Conservation (phyloP, 2,888 invertebrate genomes). For the Apotomis betuletana region DNA sequence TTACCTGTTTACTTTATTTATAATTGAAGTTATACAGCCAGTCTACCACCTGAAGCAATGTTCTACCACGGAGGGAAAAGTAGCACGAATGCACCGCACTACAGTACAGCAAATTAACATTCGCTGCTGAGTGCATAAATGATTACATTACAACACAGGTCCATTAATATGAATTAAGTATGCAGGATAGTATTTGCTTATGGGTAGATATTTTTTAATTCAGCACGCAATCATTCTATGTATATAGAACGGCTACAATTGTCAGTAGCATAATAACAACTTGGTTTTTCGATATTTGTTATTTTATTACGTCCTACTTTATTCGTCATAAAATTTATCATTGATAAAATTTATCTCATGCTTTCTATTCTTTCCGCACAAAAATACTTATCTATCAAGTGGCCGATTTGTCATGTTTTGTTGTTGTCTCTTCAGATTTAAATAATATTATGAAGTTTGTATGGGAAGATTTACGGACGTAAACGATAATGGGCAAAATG, state of each 20-base stretch:
- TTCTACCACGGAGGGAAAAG: constrained; percentile 6
- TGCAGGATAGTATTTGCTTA: not conserved
- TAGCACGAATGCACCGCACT: constrained; percentile 7
- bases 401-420: too few relatives aligned
- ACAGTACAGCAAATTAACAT: constrained; percentile 18
- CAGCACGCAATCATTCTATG: too few relatives aligned
- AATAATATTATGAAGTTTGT: too few relatives aligned
- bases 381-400: too few relatives aligned
- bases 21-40: not conserved
- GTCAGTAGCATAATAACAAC: not conserved
- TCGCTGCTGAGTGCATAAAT: constrained; percentile 18
- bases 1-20: not conserved
- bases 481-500: too few relatives aligned
- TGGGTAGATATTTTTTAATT: not conserved
- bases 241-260: not conserved
- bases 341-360: constrained; percentile 20
- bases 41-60: constrained; percentile 2
- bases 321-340: not conserved
- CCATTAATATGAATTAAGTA: not conserved
- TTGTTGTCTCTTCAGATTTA: too few relatives aligned
- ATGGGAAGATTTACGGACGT: too few relatives aligned
- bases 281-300: not conserved
- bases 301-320: not conserved
- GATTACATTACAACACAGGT: constrained; percentile 16
- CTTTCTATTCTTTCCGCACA: not conserved